Conservation (phyloP, 1,140 invertebrate genomes). For the Magallana gigas region DNA sequence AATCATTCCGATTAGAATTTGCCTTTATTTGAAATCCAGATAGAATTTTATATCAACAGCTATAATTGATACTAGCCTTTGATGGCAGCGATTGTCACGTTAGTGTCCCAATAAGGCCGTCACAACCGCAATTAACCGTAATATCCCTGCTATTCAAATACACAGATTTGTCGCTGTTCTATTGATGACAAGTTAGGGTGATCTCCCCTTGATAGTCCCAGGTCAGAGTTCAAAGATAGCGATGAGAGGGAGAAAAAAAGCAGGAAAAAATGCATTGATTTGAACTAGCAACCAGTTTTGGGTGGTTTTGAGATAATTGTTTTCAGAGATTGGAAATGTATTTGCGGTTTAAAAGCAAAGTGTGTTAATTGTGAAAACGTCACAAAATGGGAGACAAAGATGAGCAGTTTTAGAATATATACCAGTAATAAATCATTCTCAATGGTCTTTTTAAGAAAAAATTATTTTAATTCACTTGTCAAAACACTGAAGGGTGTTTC, state of each 20-base stretch:
- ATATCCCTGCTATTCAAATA: slow-evolving; percentile 25
- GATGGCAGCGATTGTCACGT: slow-evolving; percentile 10
- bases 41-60: slow-evolving; percentile 44
- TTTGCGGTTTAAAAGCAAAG: neutral
- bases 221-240: too few relatives aligned
- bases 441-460: neutral
- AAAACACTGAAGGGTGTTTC: neutral
- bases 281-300: too few relatives aligned
- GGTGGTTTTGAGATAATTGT: neutral
- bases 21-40: slow-evolving; percentile 45
- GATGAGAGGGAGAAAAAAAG: too few relatives aligned
- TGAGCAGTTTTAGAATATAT: neutral
- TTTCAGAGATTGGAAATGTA: neutral
- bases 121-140: slow-evolving; percentile 29
- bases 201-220: neutral
- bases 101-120: slow-evolving; percentile 35
- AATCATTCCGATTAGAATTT: slow-evolving; percentile 44
- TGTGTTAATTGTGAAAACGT: neutral
- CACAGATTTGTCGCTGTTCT: neutral
- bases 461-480: neutral
- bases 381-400: neutral
- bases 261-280: too few relatives aligned
- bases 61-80: slow-evolving; percentile 37
- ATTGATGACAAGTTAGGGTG: neutral
- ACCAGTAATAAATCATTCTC: neutral